Base-by-base conservation (phyloP, 2,113 vertebrate species). In the Athene cunicularia region DNA sequence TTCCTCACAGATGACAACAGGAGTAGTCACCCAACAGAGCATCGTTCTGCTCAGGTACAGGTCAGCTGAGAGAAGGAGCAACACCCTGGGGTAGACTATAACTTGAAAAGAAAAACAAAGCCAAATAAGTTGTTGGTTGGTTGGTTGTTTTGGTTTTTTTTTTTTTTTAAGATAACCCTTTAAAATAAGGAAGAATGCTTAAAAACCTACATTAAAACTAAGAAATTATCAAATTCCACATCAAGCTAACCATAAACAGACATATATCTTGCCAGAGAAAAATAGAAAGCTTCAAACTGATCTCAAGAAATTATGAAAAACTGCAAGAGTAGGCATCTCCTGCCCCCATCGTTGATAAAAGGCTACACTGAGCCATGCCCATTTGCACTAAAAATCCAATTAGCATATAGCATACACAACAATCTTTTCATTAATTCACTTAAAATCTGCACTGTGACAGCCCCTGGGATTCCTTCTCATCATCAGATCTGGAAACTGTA, bases 11-110 rank as follows among this genome's bases (percentile, higher is more conserved):
- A 66, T 96, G 91, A 95, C 97, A 96, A 96, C 93, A 96, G 92
- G 93, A 97, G 96, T 90, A 96, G 94, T 96, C 86, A 98, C 97
- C 96, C 96, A 95, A 47, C 94, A 82, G 91, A 96, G 97, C 97
- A 97, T 88, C 32, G 23, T 79, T 88, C 96, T 82, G 87, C 96
- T 94, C 95, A 95, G 97, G 96, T 93, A 74, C 95, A 90, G 95
- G 90, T 59, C 33, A 55, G 27, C 86, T 39, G 80, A 92, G 97
- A 84, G 80, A 49, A 70, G 96, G 88, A 88, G 89, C 67, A 37
- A 72, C n/a, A 23, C 93, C 85, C 24, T 3, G 9, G 50, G 39
- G 80, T 32, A 39, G 39, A 79, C 30, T 43, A 6, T 7, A 27
- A n/a, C 41, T 67, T 47, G 41, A 62, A 35, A 35, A 70, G 83